Evolutionary conservation across 1,140 invertebrate species (phyloP), one percentile per base, ranked within the genome.

Genomic region (Saccostrea cuccullata): DNA sequence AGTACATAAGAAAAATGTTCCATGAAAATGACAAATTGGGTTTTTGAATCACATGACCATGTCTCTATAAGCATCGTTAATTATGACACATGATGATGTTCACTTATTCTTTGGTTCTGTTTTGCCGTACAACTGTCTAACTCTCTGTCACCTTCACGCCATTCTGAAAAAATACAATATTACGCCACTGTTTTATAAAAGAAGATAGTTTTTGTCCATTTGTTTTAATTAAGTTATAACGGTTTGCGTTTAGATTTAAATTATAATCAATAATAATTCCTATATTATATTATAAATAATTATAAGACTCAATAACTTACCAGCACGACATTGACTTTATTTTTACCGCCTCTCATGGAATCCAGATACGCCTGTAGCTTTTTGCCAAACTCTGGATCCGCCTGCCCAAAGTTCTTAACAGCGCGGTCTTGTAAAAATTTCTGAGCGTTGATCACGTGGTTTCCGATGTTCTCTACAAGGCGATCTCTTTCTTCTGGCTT

Each of bases 401-500:
- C 95, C 88, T 95, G 92, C 17, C 90, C 91, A 88, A 95, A 96
- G 91, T 95, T 95, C 15, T 91, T 87, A 20, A 96, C 91, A 20
- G 94, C 93, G 56, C 95, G 90, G 86, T 95, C 96, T 94, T 98
- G 97, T 91, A 99, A 96, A 93, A 99, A 98, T 82, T 96, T 96
- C 73, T 97, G 96, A 55, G 98, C 97, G 91, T 97, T 95, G 87
- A 96, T 96, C 64, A 99, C 92, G 94, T 97, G 96, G 0, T 95
- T 96, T 5, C 96, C 97, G 94, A 99, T 97, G 92, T 99, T 99
- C 82, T 96, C 94, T 1, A 97, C 96, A 85, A 98, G 94, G 64
- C 98, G 96, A 60, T 96, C 95, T 90, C 96, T 96, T 87, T 96
- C 97, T 3, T 96, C 96, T 23, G 96, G 96, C 89, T 97, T 96